Evolutionary conservation across 2,797 vertebrate species (phyloP).

Genomic region (Rhinichthys osculus): DNA sequence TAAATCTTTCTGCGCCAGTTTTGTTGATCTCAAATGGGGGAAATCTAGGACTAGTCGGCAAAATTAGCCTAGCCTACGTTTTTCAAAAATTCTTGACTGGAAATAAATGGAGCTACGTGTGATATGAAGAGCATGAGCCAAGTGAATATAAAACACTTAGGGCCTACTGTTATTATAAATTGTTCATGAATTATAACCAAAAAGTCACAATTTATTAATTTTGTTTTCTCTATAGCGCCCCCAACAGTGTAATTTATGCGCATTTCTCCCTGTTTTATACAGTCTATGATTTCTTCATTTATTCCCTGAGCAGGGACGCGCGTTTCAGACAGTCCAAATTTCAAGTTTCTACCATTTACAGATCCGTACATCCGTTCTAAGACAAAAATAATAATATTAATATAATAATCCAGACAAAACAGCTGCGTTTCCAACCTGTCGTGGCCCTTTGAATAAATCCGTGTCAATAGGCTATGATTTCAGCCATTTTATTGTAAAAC

Average conservation of each 20-base stretch:
- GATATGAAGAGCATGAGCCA: not conserved
- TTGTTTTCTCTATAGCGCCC: not conserved
- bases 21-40: not conserved
- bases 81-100: not conserved
- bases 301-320: not conserved
- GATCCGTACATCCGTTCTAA: not conserved
- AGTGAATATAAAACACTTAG: not conserved
- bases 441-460: not conserved
- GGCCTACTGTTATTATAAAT: not conserved
- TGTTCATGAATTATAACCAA: not conserved
- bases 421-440: not conserved
- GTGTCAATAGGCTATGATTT: not conserved
- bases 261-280: not conserved
- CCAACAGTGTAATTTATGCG: not conserved
- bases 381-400: too few relatives aligned
- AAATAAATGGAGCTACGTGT: not conserved
- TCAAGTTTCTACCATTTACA: not conserved
- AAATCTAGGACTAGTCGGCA: not conserved
- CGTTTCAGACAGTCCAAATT: not conserved
- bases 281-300: too few relatives aligned
- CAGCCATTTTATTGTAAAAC: conserved; percentile 17
- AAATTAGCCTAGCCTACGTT: not conserved
- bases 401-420: not conserved
- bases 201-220: not conserved
- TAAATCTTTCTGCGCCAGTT: not conserved